These are phyloP conservation scores for Xestia c-nigrum DNA, from an alignment of 2,888 invertebrate species.

Conservation along the genomic window DNA sequence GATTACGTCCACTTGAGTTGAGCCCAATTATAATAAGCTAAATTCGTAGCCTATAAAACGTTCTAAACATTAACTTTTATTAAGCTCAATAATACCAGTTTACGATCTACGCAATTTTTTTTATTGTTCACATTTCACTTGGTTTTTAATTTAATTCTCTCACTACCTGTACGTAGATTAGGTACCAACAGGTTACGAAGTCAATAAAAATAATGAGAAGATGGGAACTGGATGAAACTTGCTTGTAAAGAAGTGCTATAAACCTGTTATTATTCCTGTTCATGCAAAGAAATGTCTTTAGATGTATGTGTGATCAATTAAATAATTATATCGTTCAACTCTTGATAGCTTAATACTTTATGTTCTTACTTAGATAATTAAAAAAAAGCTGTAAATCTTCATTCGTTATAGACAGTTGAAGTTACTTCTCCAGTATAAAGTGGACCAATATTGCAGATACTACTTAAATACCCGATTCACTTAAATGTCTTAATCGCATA, in stretches of 20 bases:
- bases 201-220: constrained; percentile 20
- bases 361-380: background rate
- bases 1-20: background rate
- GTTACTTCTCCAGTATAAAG: background rate
- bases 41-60: background rate
- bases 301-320: background rate
- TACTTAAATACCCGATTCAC: background rate
- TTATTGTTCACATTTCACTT: constrained; percentile 1
- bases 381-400: background rate
- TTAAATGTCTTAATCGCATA: constrained; percentile 28
- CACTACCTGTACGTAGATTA: background rate
- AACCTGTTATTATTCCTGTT: constrained; percentile 13
- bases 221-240: constrained; percentile 3
- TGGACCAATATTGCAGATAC: background rate
- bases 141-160: background rate
- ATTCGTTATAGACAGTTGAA: background rate
- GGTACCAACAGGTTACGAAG: constrained; percentile 9
- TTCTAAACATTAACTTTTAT: constrained; percentile 6
- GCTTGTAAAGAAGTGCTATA: constrained; percentile 6
- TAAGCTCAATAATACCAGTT: constrained; percentile 2
- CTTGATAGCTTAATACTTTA: background rate
- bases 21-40: background rate
- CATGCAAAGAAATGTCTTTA: background rate
- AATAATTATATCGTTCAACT: background rate
- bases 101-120: constrained; percentile 6